A percentile compares a stretch with the other conserved stretches of the same genome.
phyloP scores from a whole-genome alignment of 2,113 vertebrate genomes.

The Carassius auratus region DNA sequence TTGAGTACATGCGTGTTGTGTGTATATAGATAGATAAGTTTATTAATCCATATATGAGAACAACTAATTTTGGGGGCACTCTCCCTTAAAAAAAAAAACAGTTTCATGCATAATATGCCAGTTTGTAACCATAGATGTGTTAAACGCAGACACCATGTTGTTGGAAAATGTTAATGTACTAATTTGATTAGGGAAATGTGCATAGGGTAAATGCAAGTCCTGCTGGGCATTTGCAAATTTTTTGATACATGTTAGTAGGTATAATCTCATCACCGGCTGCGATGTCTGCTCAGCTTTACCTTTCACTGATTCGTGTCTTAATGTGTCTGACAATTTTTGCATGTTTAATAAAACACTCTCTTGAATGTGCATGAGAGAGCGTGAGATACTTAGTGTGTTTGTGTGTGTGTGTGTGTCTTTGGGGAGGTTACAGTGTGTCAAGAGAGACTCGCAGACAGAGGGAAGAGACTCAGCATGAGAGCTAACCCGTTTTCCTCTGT shows the following conservation, averaged over 20 bases:
- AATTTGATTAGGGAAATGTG: conserved; percentile 37
- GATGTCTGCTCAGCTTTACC: neutral
- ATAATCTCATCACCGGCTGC: neutral
- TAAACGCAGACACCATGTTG: neutral
- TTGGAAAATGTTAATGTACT: neutral
- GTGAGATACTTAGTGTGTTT: neutral
- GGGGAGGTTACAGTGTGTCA: neutral
- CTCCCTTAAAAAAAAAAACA: neutral
- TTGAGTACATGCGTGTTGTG: too few species aligned
- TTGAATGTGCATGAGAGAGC: neutral
- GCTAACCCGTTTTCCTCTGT: conserved; percentile 47
- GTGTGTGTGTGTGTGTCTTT: neutral
- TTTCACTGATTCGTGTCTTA: neutral
- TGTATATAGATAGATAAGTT: too few species aligned
- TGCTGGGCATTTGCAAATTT: neutral
- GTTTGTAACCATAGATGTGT: neutral
- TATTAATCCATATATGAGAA: neutral
- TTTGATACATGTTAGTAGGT: neutral
- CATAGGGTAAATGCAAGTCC: neutral
- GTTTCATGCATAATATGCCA: neutral
- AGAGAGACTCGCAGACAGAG: conserved; percentile 11
- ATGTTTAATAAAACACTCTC: conserved; percentile 9
- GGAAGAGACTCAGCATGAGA: conserved; percentile 29
- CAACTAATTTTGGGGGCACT: neutral
- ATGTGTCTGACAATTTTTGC: neutral